phyloP scores from a whole-genome alignment of 2,113 vertebrate species.

The Coreoperca whiteheadi region DNA sequence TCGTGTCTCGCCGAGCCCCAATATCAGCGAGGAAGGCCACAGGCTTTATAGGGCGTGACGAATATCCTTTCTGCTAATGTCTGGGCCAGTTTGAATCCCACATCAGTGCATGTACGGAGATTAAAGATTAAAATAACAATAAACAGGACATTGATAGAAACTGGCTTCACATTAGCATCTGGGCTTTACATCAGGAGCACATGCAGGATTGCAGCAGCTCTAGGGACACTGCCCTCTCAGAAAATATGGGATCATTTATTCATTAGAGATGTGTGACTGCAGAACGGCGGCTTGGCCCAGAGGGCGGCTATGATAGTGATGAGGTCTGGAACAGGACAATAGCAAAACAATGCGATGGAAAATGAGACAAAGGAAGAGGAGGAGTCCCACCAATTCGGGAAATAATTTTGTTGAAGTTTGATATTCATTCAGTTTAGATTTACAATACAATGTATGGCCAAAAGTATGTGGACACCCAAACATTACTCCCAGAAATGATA shows the following conservation, averaged over 20 bases:
- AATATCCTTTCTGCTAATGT: conserved; percentile 26
- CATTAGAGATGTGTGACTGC: conserved; percentile 63
- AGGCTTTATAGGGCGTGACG: not conserved
- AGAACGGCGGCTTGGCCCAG: conserved; percentile 43
- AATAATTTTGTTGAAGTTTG: not conserved
- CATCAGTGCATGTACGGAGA: conserved; percentile 21
- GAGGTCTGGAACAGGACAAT: not conserved
- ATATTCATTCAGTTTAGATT: not conserved
- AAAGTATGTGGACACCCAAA: not conserved
- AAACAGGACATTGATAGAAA: conserved; percentile 49
- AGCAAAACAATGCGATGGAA: not conserved
- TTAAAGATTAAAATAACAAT: conserved; percentile 63
- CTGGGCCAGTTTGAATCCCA: conserved; percentile 7
- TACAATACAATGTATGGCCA: not conserved
- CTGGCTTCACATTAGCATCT: conserved; percentile 19
- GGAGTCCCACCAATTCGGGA: not conserved
- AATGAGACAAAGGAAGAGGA: conserved; percentile 16
- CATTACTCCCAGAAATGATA: not conserved
- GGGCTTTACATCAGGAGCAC: conserved; percentile 28
- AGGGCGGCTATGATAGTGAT: conserved; percentile 40
- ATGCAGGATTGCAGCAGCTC: conserved; percentile 36
- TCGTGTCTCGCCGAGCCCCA: not conserved
- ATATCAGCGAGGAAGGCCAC: not conserved
- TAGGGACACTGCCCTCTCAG: not conserved
- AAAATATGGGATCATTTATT: conserved; percentile 66